Evolutionary conservation across 2,113 vertebrate genomes (phyloP), one percentile per base, ranked within the genome.

Genomic region (Phylloscopus whistleri): DNA sequence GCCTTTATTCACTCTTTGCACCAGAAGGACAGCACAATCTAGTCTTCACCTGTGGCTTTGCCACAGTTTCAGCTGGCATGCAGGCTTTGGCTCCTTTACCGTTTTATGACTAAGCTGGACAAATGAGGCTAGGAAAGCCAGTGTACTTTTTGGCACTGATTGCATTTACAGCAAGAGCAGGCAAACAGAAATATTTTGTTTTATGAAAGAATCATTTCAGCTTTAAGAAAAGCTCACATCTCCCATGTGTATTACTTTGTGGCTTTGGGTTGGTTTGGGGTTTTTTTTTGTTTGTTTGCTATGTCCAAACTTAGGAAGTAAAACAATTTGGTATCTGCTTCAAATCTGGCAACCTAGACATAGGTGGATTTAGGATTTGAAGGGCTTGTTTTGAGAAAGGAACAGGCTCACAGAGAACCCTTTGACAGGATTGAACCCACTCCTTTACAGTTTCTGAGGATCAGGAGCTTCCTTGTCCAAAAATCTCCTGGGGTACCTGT

Each of bases 161-260:
- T 68, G 48, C 70, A 58, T 92, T 84, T 90, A 95, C 73, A 92
- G 76, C 48, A 73, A 63, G 48, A 86, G 73, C 46, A 63, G 41
- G 16, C 35, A 49, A 87, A 70, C 37, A 94, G 76, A 82, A 74
- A 43, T 64, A 78, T 84, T 81, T 94, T 92, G 3, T 82, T 90
- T 67, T 23, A 48, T 78, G 84, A 93, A 96, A 92, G 76, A 94
- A 90, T 92, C 44, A 6, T 89, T 96, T 93, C 79, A 92, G 49
- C 46, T 68, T 84, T 63, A 85, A 94, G 78, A 90, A 94, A 91
- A 96, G 43, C 63, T 91, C 67, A 44, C 11, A 46, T 49, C 41
- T 89, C 74, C 69, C 62, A 31, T 44, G 69, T 58, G 53, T 89
- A 46, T 91, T 53, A 68, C 35, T 51, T 51, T 84, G 70, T 0